These are phyloP conservation scores for Metalampra italica DNA, from an alignment of 2,888 invertebrate species.

Conservation along the genomic window DNA sequence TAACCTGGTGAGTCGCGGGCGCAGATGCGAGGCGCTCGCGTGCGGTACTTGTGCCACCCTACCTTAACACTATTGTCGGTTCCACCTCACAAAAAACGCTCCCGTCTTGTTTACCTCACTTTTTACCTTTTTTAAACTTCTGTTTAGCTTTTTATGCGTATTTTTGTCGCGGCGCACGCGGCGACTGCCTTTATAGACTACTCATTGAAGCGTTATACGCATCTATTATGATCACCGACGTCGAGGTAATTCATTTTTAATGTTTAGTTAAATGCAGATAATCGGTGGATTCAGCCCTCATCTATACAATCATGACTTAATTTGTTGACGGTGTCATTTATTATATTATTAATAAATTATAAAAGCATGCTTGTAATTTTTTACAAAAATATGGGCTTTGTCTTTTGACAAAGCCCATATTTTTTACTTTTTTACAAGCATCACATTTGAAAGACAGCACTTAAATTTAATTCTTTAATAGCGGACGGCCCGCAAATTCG, in stretches of 20 bases:
- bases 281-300: conserved; percentile 44
- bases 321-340: conserved; percentile 31
- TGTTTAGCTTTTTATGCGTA: conserved; percentile 64
- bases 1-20: background rate
- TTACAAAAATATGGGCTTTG: too few relatives aligned
- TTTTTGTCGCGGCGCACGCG: conserved; percentile 69
- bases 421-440: too few relatives aligned
- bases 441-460: too few relatives aligned
- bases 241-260: conserved; percentile 67
- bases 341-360: conserved; percentile 3
- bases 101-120: conserved; percentile 75
- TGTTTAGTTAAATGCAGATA: conserved; percentile 64
- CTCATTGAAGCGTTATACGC: conserved; percentile 60
- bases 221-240: conserved; percentile 55
- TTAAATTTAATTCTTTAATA: too few relatives aligned
- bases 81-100: conserved; percentile 54
- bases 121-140: conserved; percentile 72
- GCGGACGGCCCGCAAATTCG: too few relatives aligned
- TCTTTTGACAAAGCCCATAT: too few relatives aligned
- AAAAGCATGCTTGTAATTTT: too few relatives aligned
- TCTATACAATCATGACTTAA: conserved; percentile 31
- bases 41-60: conserved; percentile 57
- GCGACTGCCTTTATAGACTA: conserved; percentile 54
- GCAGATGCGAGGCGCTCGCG: conserved; percentile 57
- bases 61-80: conserved; percentile 51